Evolutionary conservation across 2,113 vertebrate species (phyloP).

Genomic region (Hystrix cristata): DNA sequence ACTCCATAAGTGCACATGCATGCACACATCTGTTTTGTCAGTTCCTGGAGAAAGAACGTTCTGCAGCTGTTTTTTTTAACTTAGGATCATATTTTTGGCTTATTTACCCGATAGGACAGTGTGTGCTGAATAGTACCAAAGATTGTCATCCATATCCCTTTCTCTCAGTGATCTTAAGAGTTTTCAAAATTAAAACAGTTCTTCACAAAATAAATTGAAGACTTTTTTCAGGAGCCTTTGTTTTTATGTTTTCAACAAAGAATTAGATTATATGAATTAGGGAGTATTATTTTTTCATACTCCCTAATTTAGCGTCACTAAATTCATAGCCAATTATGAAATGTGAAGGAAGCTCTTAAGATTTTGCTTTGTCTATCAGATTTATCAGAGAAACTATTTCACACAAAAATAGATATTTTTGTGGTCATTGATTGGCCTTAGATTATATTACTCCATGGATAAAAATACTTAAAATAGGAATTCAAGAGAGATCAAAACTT

Average conservation of each 20-base stretch:
- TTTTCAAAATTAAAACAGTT: neutral
- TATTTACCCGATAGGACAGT: neutral
- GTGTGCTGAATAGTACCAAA: constrained; percentile 1
- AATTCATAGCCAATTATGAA: constrained; percentile 50
- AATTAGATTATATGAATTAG: constrained; percentile 30
- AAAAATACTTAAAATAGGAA: constrained; percentile 64
- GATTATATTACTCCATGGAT: neutral
- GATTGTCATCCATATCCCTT: neutral
- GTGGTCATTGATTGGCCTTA: constrained; percentile 28
- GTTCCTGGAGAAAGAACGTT: constrained; percentile 4
- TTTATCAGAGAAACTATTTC: neutral
- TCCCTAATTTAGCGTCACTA: neutral
- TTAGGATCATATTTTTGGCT: neutral
- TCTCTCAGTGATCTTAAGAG: neutral
- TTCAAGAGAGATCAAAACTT: neutral
- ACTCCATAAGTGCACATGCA: neutral
- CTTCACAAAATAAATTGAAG: neutral
- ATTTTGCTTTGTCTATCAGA: constrained; percentile 40
- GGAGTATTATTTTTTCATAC: neutral
- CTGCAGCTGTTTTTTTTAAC: constrained; percentile 58
- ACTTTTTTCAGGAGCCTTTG: neutral
- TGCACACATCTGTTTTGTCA: constrained; percentile 35
- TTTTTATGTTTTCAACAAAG: constrained; percentile 45
- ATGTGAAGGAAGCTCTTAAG: neutral
- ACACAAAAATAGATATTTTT: neutral